These are phyloP conservation scores for Brachypalpus laphriformis DNA, from an alignment of 2,888 invertebrate genomes.

Conservation along the genomic window DNA sequence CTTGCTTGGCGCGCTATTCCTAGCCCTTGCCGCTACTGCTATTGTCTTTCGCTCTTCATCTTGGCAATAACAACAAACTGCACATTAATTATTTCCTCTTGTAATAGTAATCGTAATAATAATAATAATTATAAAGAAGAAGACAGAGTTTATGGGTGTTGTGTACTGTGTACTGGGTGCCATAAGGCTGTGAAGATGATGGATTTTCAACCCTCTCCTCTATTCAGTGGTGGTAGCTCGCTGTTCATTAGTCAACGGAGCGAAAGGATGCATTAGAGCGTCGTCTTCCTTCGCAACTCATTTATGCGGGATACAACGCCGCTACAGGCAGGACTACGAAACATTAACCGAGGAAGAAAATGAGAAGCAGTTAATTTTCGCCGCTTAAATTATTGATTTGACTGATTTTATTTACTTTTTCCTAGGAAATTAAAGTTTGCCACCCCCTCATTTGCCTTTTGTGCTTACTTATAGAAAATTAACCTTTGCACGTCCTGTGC, in stretches of 20 bases:
- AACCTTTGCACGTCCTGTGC: slow-evolving; percentile 47
- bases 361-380: slow-evolving; percentile 56
- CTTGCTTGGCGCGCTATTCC: slow-evolving; percentile 43
- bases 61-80: slow-evolving; percentile 58
- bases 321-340: neutral
- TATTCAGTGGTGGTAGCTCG: neutral
- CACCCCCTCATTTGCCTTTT: neutral
- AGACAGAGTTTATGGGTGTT: slow-evolving; percentile 36
- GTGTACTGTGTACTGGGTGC: slow-evolving; percentile 36
- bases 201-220: slow-evolving; percentile 51
- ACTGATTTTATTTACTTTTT: slow-evolving; percentile 56
- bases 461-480: slow-evolving; percentile 7
- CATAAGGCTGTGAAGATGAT: slow-evolving; percentile 65
- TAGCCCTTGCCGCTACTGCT: slow-evolving; percentile 19
- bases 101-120: slow-evolving; percentile 73
- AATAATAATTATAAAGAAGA: slow-evolving; percentile 67
- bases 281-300: neutral
- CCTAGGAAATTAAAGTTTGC: slow-evolving; percentile 44
- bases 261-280: slow-evolving; percentile 45
- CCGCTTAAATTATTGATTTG: slow-evolving; percentile 69
- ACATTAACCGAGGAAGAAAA: neutral
- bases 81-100: slow-evolving; percentile 73
- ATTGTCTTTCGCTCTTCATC: slow-evolving; percentile 42
- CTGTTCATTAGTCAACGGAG: slow-evolving; percentile 70
- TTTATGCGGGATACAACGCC: slow-evolving; percentile 9